Base-by-base conservation (phyloP, 2,888 invertebrate species). In the Eupithecia tripunctaria region DNA sequence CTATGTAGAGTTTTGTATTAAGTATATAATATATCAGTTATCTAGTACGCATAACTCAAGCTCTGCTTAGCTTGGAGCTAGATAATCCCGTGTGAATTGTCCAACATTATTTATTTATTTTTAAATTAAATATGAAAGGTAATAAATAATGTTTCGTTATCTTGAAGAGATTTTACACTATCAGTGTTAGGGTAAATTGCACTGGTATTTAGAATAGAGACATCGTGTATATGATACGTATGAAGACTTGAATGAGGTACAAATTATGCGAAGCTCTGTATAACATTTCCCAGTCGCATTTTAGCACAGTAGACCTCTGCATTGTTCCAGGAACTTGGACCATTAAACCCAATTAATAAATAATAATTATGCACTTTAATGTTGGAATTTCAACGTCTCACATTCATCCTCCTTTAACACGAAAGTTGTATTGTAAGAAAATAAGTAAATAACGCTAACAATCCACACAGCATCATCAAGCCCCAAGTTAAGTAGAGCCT, bases 91-190 rank as follows among this genome's bases (percentile, higher is more conserved):
- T n/a, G n/a, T n/a, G n/a, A n/a, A n/a, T n/a, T n/a, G n/a, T n/a
- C n/a, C n/a, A n/a, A n/a, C n/a, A n/a, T n/a, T n/a, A n/a, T n/a
- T n/a, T n/a, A n/a, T n/a, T n/a, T n/a, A n/a, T n/a, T n/a, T n/a
- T n/a, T n/a, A n/a, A n/a, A n/a, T n/a, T n/a, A n/a, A n/a, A n/a
- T n/a, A n/a, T n/a, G n/a, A 47, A 63, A 63, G 59, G 29, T 60
- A 71, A 7, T 25, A 43, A 68, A n/a, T n/a, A n/a, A n/a, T n/a
- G 47, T 60, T 66, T 65, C 70, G 38, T 70, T 70, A 41, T 70
- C 64, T 64, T 41, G 56, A 70, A 51, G 32, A 59, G 67, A 43
- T 47, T 29, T 67, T n/a, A 56, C 64, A 64, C 21, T 51, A 47
- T 8, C 47, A 64, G 67, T 59, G 41, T n/a, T 68, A 63, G 65